Conservation (phyloP, 2,113 vertebrate genomes). For the Crotalus viridis region DNA sequence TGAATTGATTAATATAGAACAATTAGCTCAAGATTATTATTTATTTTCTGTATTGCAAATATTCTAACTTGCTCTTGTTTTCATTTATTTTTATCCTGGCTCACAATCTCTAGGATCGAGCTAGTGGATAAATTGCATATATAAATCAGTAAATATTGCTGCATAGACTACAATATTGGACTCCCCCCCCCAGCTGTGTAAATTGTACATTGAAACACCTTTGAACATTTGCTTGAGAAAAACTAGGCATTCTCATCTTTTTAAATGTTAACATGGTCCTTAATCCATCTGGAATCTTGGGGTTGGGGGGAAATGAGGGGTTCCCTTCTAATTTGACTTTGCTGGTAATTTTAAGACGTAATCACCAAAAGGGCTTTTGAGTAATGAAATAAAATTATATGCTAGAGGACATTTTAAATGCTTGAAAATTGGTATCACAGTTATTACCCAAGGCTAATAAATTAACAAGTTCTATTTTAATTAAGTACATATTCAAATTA, state of each 20-base stretch:
- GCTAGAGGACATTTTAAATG: slow-evolving; percentile 45
- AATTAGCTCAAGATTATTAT: not conserved
- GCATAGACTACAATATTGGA: not conserved
- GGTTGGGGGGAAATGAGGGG: not conserved
- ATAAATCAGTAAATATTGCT: not conserved
- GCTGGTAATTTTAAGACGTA: slow-evolving; percentile 25
- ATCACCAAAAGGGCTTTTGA: slow-evolving; percentile 5
- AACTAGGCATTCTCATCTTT: not conserved
- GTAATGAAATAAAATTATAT: slow-evolving; percentile 31
- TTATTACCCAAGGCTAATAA: slow-evolving; percentile 48
- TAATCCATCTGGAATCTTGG: slow-evolving; percentile 18
- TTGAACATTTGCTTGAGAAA: slow-evolving; percentile 1
- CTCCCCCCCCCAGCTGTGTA: not conserved
- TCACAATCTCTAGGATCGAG: not conserved
- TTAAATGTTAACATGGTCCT: slow-evolving; percentile 19
- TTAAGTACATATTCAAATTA: slow-evolving; percentile 58
- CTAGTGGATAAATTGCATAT: not conserved
- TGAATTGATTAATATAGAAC: not conserved
- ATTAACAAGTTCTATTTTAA: slow-evolving; percentile 55
- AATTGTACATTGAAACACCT: not conserved
- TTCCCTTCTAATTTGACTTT: slow-evolving; percentile 21
- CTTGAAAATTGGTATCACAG: slow-evolving; percentile 44
- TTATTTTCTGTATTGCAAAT: not conserved
- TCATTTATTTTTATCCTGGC: not conserved
- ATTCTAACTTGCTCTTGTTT: not conserved